Evolutionary conservation across 2,113 vertebrate species (phyloP), one percentile per base, ranked within the genome.

Genomic region (Turnix velox): DNA sequence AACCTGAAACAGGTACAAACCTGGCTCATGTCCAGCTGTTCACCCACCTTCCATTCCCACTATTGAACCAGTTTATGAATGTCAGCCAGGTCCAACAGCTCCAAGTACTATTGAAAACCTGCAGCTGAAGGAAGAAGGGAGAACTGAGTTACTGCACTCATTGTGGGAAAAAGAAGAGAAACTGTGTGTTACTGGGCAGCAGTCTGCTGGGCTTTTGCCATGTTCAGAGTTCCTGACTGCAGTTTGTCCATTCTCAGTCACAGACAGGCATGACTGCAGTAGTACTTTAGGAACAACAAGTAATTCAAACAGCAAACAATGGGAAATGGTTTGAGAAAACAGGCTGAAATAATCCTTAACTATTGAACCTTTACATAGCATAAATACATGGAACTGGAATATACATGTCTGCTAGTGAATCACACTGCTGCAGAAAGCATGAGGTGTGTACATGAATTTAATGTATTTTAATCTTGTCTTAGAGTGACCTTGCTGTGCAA

Each of bases 401-500:
- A 30, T 23, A 25, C 14, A 10, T 9, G 11, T 24, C 46, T 69
- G 12, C 30, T 68, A 30, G 3, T 57, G 5, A 51, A 57, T 33
- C 40, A 52, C 12, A 4, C n/a, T 8, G 6, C 65, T 40, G 24
- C 23, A 46, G 49, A 67, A 90, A 54, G 25, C 4, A 35, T 12
- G 22, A 58, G 4, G 3, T 49, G 8, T 42, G 4, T 45, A 2
- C 49, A 3, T 23, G 25, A 25, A 30, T 65, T 58, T 49, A 9
- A 24, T 14, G 0, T 68, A 8, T 66, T 93, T 75, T 78, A 20
- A 88, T 81, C 35, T 78, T 37, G 30, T 96, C 87, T 83, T 93
- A 98, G 98, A 96, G 58, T 89, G 99, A 99, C 59, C 98, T 99
- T 84, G 99, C 99, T 51, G 98, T 99, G 65, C 99, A 99, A 95